A percentile compares a stretch with the other conserved stretches of the same genome.
These are phyloP conservation scores for Meriones psammophilus DNA, from an alignment of 2,797 vertebrate genomes.

Conservation along the genomic window DNA sequence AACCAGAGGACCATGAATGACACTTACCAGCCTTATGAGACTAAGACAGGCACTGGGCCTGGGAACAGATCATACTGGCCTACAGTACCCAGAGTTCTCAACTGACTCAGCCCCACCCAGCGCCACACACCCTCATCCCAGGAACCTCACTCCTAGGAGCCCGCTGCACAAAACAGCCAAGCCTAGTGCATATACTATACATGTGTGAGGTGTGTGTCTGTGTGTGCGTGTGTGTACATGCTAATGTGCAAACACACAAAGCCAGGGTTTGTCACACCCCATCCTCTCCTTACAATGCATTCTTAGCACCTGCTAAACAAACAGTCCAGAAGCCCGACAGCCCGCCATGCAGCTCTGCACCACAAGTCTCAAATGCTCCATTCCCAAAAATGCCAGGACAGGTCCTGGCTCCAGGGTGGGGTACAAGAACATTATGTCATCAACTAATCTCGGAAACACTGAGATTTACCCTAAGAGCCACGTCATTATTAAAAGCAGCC, in stretches of 20 bases:
- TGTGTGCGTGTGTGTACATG: fast-evolving
- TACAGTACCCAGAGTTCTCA: neutral
- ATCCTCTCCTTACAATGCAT: fast-evolving
- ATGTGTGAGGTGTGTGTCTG: fast-evolving
- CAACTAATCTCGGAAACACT: neutral
- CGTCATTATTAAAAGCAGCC: slow-evolving; percentile 7
- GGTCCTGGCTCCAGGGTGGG: neutral
- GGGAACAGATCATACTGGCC: neutral
- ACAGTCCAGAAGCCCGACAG: fast-evolving
- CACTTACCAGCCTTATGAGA: fast-evolving
- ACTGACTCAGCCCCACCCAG: neutral
- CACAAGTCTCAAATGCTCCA: neutral
- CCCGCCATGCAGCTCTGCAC: neutral
- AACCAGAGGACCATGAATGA: fast-evolving
- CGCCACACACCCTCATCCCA: neutral
- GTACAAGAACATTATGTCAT: fast-evolving
- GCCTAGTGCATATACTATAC: fast-evolving
- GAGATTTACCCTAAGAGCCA: slow-evolving; percentile 44
- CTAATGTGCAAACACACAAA: neutral
- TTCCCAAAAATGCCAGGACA: neutral
- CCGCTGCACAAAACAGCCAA: neutral
- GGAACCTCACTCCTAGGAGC: neutral
- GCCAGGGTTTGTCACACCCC: fast-evolving
- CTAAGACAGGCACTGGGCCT: neutral
- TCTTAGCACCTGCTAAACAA: neutral